Base-by-base conservation (phyloP, 2,113 vertebrate species). In the Capreolus pygargus region DNA sequence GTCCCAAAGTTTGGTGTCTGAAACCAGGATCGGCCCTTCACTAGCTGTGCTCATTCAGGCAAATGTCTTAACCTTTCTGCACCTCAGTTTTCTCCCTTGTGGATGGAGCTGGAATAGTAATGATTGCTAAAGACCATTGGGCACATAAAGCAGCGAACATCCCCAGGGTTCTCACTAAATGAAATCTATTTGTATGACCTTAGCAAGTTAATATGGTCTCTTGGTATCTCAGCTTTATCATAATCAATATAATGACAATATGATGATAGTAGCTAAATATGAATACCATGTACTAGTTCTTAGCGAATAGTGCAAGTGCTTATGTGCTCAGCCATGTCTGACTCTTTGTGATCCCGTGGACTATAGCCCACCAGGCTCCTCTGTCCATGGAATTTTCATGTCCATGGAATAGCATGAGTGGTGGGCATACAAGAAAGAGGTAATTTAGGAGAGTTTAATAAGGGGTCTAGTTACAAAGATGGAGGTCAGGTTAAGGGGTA, bases 121-220 rank as follows among this genome's bases (percentile, higher is more conserved):
- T 17, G 16, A n/a, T 30, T 15, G 30, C 23, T 52, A 1, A 28
- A 2, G 5, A 30, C 28, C 47, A 6, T 6, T 57, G 21, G 54
- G 28, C 5, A 1, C 7, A 3, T 10, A 28, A 92, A 9, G 12
- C 52, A 64, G 19, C 45, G 12, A 1, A 27, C 11, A 28, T 3
- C 3, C 17, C 15, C 0, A 50, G 43, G 14, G 17, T 33, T 61
- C n/a, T 55, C 3, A 0, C 16, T 47, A 43, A 70, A 33, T 1
- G 2, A n/a, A 89, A 89, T 21, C 52, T 60, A 7, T 28, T 83
- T 60, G 3, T 33, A 19, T 33, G n/a, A 52, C 27, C 27, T 60
- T 60, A 33, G 5, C 15, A 50, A 89, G 54, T 89, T 52, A 45
- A 4, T 21, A 2, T 7, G 23, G 7, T 25, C 33, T 61, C 57